Percentiles rank a stretch among this genome's conserved stretches.
Evolutionary conservation across 1,140 invertebrate species (phyloP).

Genomic region (Ooceraea biroi): DNA sequence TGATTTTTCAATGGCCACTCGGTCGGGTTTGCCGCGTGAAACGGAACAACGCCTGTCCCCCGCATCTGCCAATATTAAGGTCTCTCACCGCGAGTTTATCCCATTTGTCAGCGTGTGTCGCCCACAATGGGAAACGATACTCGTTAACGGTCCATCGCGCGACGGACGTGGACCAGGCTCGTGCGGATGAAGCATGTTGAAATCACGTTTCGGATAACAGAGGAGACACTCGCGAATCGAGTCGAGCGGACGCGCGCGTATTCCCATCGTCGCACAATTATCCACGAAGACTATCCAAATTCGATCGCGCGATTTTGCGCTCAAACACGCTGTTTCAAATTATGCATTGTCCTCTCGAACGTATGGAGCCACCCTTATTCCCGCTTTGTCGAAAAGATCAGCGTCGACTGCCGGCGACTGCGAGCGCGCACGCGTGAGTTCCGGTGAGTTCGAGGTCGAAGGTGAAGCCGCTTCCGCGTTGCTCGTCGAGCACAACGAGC

Average conservation of each 20-base stretch:
- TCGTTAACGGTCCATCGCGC: constrained; percentile 59
- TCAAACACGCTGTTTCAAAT: no score
- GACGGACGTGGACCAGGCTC: constrained; percentile 1
- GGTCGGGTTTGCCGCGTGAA: constrained; percentile 23
- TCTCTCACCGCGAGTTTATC: constrained; percentile 49
- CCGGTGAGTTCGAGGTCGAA: constrained; percentile 18
- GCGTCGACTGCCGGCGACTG: no score
- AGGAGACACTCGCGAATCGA: no score
- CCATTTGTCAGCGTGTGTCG: constrained; percentile 54
- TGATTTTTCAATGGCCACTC: constrained; percentile 29
- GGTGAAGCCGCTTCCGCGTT: constrained; percentile 9
- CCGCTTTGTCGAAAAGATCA: no score
- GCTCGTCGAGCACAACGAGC: constrained; percentile 30
- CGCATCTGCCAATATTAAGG: constrained; percentile 63
- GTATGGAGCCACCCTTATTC: no score
- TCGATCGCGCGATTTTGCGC: no score
- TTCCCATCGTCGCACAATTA: no score
- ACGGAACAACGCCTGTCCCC: constrained; percentile 54
- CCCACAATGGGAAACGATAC: constrained; percentile 57
- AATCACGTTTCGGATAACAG: constrained; percentile 7
- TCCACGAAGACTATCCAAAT: no score
- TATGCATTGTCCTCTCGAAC: no score
- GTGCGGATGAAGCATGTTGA: constrained; percentile 29
- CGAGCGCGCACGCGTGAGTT: constrained; percentile 10
- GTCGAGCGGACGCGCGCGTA: background rate